Evolutionary conservation across 64 coral and sea anemone species (phyloP).

Genomic region (Porites australiensis): DNA sequence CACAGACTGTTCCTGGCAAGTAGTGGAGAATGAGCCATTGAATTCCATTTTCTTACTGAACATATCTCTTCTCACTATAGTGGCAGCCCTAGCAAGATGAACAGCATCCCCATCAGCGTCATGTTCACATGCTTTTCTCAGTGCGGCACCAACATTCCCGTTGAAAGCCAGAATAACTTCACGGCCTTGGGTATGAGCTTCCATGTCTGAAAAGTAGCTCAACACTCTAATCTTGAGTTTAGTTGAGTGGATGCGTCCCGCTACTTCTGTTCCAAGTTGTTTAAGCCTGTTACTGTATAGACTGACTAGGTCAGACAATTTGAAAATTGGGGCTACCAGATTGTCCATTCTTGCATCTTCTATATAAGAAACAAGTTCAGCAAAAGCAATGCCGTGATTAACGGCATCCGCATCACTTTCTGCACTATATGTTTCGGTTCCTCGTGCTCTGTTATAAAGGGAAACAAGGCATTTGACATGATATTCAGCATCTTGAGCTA

Average conservation of each 20-base stretch:
- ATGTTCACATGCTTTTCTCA: no score
- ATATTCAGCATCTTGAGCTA: no score
- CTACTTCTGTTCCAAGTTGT: constrained; percentile 40
- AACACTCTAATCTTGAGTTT: constrained; percentile 73
- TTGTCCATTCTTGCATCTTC: constrained; percentile 50
- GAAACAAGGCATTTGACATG: no score
- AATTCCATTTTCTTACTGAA: no score
- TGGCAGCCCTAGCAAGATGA: no score
- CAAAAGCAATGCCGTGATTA: constrained; percentile 64
- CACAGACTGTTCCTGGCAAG: no score
- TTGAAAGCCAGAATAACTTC: constrained; percentile 43
- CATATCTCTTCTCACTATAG: no score
- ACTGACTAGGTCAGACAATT: constrained; percentile 50
- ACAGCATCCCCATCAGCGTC: no score
- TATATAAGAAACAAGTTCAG: constrained; percentile 69
- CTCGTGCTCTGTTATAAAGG: no score
- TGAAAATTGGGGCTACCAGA: constrained; percentile 56
- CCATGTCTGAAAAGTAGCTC: constrained; percentile 52
- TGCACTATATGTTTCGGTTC: neutral
- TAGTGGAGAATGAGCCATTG: no score
- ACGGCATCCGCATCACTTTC: constrained; percentile 29
- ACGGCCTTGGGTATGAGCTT: constrained; percentile 29
- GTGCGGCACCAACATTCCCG: neutral
- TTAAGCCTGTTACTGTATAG: constrained; percentile 34
- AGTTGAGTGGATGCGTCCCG: constrained; percentile 54